These are phyloP conservation scores for Meloidogyne hapla DNA, from an alignment of 1,140 invertebrate genomes.

Conservation along the genomic window DNA sequence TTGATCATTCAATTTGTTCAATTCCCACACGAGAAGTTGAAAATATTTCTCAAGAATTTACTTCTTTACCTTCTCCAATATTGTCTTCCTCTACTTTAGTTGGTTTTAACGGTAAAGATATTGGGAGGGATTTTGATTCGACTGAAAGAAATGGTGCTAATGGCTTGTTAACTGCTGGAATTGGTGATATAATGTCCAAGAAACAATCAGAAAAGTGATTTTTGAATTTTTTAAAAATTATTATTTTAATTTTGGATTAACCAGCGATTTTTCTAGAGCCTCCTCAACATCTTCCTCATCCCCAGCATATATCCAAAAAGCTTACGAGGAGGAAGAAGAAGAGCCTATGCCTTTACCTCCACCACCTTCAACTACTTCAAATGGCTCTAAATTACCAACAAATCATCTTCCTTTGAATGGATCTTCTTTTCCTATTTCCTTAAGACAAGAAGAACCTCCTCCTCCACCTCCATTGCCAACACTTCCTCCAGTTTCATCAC, in stretches of 20 bases:
- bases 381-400: no score
- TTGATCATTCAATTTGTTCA: slow-evolving; percentile 59
- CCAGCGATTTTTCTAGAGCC: neutral
- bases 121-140: neutral
- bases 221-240: neutral
- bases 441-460: neutral
- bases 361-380: neutral
- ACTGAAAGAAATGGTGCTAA: neutral
- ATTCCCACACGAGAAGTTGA: slow-evolving; percentile 38
- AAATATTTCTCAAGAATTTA: neutral
- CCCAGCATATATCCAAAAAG: neutral
- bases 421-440: neutral
- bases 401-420: neutral
- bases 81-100: neutral
- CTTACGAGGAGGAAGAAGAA: slow-evolving; percentile 2
- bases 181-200: neutral
- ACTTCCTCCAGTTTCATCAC: neutral
- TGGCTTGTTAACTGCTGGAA: neutral
- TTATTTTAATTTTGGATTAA: neutral
- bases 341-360: slow-evolving; percentile 5
- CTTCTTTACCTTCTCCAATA: neutral
- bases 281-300: slow-evolving; percentile 2
- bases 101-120: neutral
- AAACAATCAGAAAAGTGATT: slow-evolving; percentile 1
- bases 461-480: slow-evolving; percentile 7